Base-by-base conservation (phyloP, 1,140 invertebrate species). In the Polyergus mexicanus region DNA sequence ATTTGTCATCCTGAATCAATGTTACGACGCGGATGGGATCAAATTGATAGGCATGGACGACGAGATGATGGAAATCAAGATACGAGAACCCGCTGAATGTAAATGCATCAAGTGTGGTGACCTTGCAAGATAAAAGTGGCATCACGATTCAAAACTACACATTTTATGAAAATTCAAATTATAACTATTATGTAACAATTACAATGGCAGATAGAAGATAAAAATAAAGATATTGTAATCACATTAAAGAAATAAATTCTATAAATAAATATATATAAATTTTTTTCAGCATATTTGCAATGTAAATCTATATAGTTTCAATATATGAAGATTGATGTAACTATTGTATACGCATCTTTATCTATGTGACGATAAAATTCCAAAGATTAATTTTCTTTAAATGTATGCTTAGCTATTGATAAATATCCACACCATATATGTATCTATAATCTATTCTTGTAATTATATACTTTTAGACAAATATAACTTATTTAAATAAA, bases 51-150 rank as follows among this genome's bases (percentile, higher is more conserved):
- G 94, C 68, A 94, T 95, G 83, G 95, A 95, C 7, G 92, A 95
- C 47, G 97, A 97, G 28, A 95, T 96, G 0, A 98, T 98, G 97
- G 97, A 98, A 88, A 96, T 98, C 19, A 97, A 97, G 89, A 95
- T 99, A 58, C 96, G 97, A 69, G 98, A 98, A 94, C 98, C 98
- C 0, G 97, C 97, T 25, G 98, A 98, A 89, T 99, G 98, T 94
- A 97, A 97, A 95, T 99, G 98, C 92, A 98, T 96, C 94, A 98
- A 98, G 94, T 98, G 98, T 93, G 98, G 98, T n/a, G 86, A 90
- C 10, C 62, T 78, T 51, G 86, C 80, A 0, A 72, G 66, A 85
- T 91, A 86, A 89, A 84, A 47, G 10, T 22, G 83, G 25, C 80
- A 11, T 19, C 47, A 60, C 68, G 51, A 86, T 54, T 62, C 4